Percentiles rank a stretch among this genome's conserved stretches.
Evolutionary conservation across 2,113 vertebrate genomes (phyloP).

Genomic region (Salminus brasiliensis): DNA sequence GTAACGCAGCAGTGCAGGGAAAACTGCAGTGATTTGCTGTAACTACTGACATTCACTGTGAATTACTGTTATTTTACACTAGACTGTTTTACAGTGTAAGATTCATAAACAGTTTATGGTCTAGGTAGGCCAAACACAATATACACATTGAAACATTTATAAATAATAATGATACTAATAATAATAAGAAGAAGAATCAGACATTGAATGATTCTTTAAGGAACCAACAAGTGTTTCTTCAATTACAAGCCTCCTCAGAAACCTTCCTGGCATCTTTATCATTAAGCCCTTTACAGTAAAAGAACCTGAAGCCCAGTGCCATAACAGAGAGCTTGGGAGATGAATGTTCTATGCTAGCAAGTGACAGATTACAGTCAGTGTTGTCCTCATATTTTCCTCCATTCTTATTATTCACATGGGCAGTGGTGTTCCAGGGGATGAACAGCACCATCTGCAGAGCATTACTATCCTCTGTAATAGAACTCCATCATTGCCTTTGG

Average conservation of each 20-base stretch:
- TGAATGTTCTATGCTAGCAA: neutral
- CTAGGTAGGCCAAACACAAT: too few relatives aligned
- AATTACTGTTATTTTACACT: too few relatives aligned
- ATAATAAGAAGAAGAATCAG: too few relatives aligned
- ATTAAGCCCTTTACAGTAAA: neutral
- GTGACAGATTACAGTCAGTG: neutral
- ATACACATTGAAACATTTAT: too few relatives aligned
- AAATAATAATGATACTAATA: too few relatives aligned
- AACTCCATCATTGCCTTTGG: neutral
- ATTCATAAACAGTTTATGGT: too few relatives aligned
- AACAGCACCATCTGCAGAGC: slow-evolving; percentile 42
- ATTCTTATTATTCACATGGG: neutral
- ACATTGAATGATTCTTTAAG: neutral
- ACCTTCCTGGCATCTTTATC: neutral
- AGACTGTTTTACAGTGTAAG: too few relatives aligned
- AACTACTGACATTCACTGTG: too few relatives aligned
- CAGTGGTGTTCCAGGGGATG: neutral
- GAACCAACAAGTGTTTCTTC: neutral
- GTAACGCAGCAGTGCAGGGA: too few relatives aligned
- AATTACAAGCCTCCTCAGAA: neutral
- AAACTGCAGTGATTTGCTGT: too few relatives aligned
- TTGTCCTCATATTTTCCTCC: neutral
- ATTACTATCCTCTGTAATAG: neutral
- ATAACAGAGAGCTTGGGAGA: neutral
- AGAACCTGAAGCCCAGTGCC: neutral